Evolutionary conservation across 1,140 invertebrate species (phyloP).

Genomic region (Drosophila trapezifrons): DNA sequence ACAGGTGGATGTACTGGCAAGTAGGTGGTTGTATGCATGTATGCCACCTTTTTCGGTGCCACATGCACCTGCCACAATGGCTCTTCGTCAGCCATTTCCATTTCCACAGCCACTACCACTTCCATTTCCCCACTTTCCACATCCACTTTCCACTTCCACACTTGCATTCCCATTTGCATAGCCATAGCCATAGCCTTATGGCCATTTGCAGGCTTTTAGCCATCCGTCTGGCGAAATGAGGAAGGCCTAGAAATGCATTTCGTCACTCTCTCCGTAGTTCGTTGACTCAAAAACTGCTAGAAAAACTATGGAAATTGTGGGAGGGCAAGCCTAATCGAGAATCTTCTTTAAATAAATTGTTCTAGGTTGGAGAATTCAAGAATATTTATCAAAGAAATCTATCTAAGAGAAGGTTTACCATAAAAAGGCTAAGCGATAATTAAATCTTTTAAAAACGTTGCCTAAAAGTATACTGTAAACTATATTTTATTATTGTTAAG

Average conservation of each 20-base stretch:
- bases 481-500: too few species aligned
- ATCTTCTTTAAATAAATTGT: background rate
- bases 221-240: constrained; percentile 44
- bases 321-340: background rate
- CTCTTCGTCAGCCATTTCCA: constrained; percentile 44
- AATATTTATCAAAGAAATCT: background rate
- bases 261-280: constrained; percentile 43
- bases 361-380: background rate
- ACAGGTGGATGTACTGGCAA: constrained; percentile 28
- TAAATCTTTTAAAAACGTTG: too few species aligned
- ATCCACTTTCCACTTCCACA: constrained; percentile 15
- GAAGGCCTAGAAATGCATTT: constrained; percentile 69
- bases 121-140: background rate
- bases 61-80: constrained; percentile 34
- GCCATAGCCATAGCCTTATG: constrained; percentile 12
- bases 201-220: constrained; percentile 66
- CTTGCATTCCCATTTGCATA: constrained; percentile 21
- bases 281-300: constrained; percentile 25
- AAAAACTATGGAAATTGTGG: background rate
- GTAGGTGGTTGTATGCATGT: background rate
- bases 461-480: too few species aligned
- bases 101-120: background rate
- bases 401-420: background rate
- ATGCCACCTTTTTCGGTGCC: constrained; percentile 4
- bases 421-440: too few species aligned